Percentiles rank a stretch among this genome's conserved stretches.
These are phyloP conservation scores for Hemibagrus guttatus DNA, from an alignment of 2,797 vertebrate species.

Conservation along the genomic window DNA sequence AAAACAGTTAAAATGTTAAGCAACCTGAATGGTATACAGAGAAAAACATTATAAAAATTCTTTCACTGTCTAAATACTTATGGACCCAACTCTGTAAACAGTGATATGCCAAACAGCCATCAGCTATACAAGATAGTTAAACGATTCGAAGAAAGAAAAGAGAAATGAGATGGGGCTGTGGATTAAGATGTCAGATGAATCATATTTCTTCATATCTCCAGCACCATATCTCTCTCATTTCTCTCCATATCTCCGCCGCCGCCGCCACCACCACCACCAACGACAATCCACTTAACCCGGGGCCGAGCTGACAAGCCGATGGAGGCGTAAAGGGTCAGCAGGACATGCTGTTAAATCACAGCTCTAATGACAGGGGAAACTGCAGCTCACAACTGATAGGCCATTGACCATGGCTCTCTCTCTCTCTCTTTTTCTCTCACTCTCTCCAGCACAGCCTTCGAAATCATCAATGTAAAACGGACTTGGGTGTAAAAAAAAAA, in stretches of 20 bases:
- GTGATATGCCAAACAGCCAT: neutral
- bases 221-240: neutral
- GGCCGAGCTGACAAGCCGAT: conserved; percentile 50
- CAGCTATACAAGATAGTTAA: neutral
- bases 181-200: conserved; percentile 56
- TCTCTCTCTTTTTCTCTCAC: neutral
- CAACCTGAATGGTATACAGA: too few species aligned
- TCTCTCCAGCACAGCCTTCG: neutral
- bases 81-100: too few species aligned
- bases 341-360: conserved; percentile 61
- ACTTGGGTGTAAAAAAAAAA: neutral
- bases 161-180: neutral
- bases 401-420: conserved; percentile 17
- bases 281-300: conserved; percentile 61
- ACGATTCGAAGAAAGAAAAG: neutral
- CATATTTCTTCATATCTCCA: conserved; percentile 11
- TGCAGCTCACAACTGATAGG: conserved; percentile 32
- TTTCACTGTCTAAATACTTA: too few species aligned
- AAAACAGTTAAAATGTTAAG: too few species aligned
- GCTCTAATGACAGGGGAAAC: conserved; percentile 55
- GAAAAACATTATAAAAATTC: too few species aligned
- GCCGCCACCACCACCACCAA: neutral
- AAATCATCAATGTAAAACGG: conserved; percentile 25
- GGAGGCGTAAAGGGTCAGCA: conserved; percentile 52
- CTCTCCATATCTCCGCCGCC: too few species aligned